Evolutionary conservation across 2,888 invertebrate genomes (phyloP).

Genomic region (Clivina fossor): DNA sequence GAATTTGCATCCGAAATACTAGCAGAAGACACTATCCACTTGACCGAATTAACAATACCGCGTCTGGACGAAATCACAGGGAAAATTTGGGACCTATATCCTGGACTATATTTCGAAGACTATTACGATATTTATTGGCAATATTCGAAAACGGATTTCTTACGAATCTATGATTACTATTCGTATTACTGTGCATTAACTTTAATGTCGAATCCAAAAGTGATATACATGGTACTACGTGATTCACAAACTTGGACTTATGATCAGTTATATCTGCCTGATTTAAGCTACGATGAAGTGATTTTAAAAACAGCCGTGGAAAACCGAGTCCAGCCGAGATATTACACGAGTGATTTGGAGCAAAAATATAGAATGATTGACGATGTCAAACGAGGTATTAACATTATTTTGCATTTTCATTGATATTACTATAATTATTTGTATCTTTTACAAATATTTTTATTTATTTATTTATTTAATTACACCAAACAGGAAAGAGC

Average conservation of each 20-base stretch:
- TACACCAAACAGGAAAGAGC: no score
- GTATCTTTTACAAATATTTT: no score
- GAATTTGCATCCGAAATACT: conserved; percentile 42
- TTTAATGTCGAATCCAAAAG: conserved; percentile 37
- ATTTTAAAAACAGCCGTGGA: conserved; percentile 3
- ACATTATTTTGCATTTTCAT: no score
- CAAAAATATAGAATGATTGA: conserved; percentile 6
- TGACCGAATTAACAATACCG: no score
- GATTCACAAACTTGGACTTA: conserved; percentile 30
- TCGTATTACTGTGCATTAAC: conserved; percentile 40
- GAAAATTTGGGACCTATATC: conserved; percentile 40
- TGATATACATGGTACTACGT: conserved; percentile 40
- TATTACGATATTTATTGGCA: conserved; percentile 43
- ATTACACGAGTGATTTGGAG: conserved; percentile 4
- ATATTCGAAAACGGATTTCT: conserved; percentile 39
- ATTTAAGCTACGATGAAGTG: not conserved
- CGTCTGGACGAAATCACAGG: conserved; percentile 38
- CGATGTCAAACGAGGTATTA: conserved; percentile 12
- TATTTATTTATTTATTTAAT: no score
- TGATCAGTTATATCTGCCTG: not conserved
- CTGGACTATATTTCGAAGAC: conserved; percentile 34
- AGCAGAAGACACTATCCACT: conserved; percentile 23
- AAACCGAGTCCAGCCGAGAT: conserved; percentile 5
- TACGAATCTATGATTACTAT: conserved; percentile 43
- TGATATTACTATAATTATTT: no score